Conservation (phyloP, 1,140 invertebrate genomes). For the Trichonephila clavata region DNA sequence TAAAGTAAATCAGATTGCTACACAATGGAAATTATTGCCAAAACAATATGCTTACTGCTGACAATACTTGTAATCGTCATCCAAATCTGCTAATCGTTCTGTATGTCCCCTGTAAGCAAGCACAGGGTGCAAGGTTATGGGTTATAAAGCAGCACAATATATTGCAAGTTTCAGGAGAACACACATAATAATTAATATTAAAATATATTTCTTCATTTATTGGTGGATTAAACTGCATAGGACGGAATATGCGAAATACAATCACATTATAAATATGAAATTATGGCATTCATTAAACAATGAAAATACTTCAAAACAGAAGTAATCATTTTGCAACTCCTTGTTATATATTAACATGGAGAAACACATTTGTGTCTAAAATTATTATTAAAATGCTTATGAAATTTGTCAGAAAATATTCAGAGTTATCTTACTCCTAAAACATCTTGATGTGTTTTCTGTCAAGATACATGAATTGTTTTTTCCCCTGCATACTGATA, state of each 20-base stretch:
- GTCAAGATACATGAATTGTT: too few species aligned
- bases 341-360: too few species aligned
- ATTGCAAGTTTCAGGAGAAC: slow-evolving; percentile 22
- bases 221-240: not conserved
- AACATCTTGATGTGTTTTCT: too few species aligned
- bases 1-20: slow-evolving; percentile 42
- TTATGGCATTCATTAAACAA: too few species aligned
- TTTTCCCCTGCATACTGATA: too few species aligned
- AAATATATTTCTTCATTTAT: not conserved
- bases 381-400: too few species aligned
- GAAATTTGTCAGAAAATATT: too few species aligned
- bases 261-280: too few species aligned
- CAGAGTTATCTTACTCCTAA: too few species aligned
- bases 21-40: slow-evolving; percentile 30
- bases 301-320: too few species aligned
- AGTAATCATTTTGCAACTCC: too few species aligned
- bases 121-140: slow-evolving; percentile 67
- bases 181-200: slow-evolving; percentile 13
- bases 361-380: too few species aligned
- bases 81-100: slow-evolving; percentile 79
- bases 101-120: slow-evolving; percentile 76
- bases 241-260: not conserved
- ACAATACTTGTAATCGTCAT: slow-evolving; percentile 78
- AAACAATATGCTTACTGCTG: slow-evolving; percentile 74
- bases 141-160: slow-evolving; percentile 65